These are phyloP conservation scores for Motacilla alba DNA, from an alignment of 2,113 vertebrate species.

Conservation along the genomic window DNA sequence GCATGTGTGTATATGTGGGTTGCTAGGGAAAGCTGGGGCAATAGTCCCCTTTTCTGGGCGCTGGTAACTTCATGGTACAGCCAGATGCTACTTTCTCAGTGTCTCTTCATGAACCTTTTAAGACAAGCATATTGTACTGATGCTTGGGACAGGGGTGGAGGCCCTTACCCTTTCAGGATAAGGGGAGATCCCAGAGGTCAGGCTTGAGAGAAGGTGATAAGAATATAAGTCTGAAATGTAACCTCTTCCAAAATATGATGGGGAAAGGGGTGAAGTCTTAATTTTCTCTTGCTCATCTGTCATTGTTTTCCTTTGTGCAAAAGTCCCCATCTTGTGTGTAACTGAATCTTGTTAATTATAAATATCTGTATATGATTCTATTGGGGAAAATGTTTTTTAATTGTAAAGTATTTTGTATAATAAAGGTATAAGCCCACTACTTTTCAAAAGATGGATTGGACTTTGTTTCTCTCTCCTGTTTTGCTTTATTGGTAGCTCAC, in stretches of 20 bases:
- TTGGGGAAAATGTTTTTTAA: slow-evolving; percentile 61
- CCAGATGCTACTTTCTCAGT: background rate
- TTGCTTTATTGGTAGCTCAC: background rate
- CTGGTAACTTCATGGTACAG: background rate
- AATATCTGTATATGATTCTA: slow-evolving; percentile 71
- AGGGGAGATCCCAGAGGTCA: background rate
- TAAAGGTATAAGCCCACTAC: background rate
- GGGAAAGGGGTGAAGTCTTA: slow-evolving; percentile 27
- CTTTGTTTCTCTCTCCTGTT: background rate
- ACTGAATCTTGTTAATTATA: slow-evolving; percentile 65
- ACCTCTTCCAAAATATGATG: background rate
- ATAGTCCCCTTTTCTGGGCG: background rate
- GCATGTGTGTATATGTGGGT: slow-evolving; percentile 12
- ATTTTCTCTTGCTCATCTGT: slow-evolving; percentile 8
- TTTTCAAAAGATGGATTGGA: background rate
- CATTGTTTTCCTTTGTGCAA: background rate
- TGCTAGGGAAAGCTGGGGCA: background rate
- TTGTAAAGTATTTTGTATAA: slow-evolving; percentile 74
- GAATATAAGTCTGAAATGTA: background rate
- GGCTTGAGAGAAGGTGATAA: background rate
- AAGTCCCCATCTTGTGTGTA: background rate
- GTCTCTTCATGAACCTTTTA: background rate
- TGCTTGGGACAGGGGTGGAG: background rate
- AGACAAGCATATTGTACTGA: background rate
- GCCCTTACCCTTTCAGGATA: background rate